These are phyloP conservation scores for Ethmia dodecea DNA, from an alignment of 2,888 invertebrate species.

Conservation along the genomic window DNA sequence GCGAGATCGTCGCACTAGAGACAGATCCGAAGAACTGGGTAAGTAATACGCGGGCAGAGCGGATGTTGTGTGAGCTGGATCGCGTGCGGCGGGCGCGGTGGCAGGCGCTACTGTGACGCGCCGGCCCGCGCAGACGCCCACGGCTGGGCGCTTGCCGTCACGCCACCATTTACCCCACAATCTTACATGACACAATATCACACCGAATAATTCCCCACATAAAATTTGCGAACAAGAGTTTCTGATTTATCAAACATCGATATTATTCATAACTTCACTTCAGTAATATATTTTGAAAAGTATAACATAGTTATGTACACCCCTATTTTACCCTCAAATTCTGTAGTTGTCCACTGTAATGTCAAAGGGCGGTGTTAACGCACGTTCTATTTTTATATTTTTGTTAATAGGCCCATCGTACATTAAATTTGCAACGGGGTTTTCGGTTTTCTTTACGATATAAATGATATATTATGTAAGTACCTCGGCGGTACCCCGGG, in stretches of 20 bases:
- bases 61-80: slow-evolving; percentile 11
- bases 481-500: too few species aligned
- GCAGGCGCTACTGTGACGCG: slow-evolving; percentile 53
- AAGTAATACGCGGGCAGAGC: slow-evolving; percentile 1
- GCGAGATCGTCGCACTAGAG: slow-evolving; percentile 1
- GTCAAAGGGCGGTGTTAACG: slow-evolving; percentile 31
- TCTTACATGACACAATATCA: slow-evolving; percentile 56
- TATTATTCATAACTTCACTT: slow-evolving; percentile 11
- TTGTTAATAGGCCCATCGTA: slow-evolving; percentile 6
- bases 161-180: slow-evolving; percentile 58
- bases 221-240: slow-evolving; percentile 15
- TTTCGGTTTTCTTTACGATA: neutral
- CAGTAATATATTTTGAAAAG: too few species aligned
- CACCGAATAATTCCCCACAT: slow-evolving; percentile 36
- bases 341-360: slow-evolving; percentile 19
- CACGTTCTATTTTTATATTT: slow-evolving; percentile 24
- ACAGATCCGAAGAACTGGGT: slow-evolving; percentile 2
- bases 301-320: too few species aligned
- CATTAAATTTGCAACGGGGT: neutral
- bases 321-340: neutral
- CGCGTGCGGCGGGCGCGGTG: slow-evolving; percentile 36
- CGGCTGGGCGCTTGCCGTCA: slow-evolving; percentile 33
- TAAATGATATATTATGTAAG: too few species aligned
- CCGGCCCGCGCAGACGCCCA: slow-evolving; percentile 46
- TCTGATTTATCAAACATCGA: slow-evolving; percentile 2